Conservation (phyloP, 2,113 vertebrate species). For the Mus musculus region GRCm39 chr17:54948501-54949000, state of each 20-base stretch:
- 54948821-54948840: background rate
- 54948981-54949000: background rate
- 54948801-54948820: background rate
- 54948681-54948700: background rate
- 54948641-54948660: background rate
- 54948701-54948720: background rate
- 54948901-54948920: background rate
- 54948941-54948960: background rate
- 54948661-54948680: background rate
- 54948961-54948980: too few species aligned
- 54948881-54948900: background rate
- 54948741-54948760: background rate
- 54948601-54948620: background rate
- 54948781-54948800: background rate
- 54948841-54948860: background rate
- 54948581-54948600: constrained; percentile 6
- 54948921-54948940: background rate
- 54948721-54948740: background rate
- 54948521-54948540: constrained; percentile 1
- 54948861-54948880: background rate
- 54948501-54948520: constrained; percentile 52
- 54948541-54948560: constrained; percentile 23
- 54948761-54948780: background rate
- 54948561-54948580: background rate
- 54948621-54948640: background rate